Evolutionary conservation across 2,113 vertebrate species (phyloP).

Genomic region (Salvelinus alpinus): DNA sequence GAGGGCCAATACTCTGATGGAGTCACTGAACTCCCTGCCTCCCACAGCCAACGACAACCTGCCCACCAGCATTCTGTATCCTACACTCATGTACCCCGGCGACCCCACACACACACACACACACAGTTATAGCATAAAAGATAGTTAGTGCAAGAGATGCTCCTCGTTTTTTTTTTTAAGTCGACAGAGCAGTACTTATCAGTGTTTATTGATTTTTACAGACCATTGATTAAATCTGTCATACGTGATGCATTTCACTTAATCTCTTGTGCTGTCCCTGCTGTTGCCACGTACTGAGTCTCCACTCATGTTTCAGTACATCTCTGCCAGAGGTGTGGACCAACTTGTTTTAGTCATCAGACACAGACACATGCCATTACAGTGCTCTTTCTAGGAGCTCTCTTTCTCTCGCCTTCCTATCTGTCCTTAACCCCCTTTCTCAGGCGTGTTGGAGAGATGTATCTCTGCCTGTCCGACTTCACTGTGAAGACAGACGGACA

Average conservation of each 20-base stretch:
- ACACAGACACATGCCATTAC: neutral
- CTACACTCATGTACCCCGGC: neutral
- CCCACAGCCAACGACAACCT: neutral
- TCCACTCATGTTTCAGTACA: neutral
- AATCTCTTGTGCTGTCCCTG: neutral
- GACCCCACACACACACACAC: too few species aligned
- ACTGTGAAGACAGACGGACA: constrained; percentile 7
- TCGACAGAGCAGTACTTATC: neutral
- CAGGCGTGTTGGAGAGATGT: constrained; percentile 17
- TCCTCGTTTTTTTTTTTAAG: too few species aligned
- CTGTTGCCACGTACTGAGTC: neutral
- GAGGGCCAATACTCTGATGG: constrained; percentile 10
- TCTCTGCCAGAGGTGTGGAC: neutral
- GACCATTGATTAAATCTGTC: neutral
- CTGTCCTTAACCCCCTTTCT: neutral
- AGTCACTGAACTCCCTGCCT: constrained; percentile 10
- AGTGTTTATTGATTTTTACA: neutral
- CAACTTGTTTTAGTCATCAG: neutral
- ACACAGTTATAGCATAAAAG: neutral
- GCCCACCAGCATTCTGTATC: constrained; percentile 19
- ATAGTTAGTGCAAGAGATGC: neutral
- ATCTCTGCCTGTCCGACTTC: constrained; percentile 22
- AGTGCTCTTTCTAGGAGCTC: neutral
- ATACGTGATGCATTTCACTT: neutral
- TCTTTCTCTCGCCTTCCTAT: neutral